A percentile compares a stretch with the other conserved stretches of the same genome.
phyloP scores from a whole-genome alignment of 2,113 vertebrate species.

The Hystrix brachyura region DNA sequence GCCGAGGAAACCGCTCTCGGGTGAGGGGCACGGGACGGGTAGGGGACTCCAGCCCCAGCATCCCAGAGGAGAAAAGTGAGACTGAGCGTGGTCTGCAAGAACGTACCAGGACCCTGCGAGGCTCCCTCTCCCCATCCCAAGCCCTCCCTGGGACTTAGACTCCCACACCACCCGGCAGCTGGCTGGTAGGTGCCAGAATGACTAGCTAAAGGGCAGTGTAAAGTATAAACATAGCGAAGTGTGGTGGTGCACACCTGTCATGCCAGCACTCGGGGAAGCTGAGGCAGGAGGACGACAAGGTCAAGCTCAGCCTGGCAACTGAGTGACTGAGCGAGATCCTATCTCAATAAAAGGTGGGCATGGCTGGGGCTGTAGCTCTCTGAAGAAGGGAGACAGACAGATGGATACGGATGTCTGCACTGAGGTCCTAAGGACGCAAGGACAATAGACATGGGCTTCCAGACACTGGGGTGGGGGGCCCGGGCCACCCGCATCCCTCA shows the following conservation, averaged over 20 bases:
- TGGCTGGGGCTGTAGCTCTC: background rate
- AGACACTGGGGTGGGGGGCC: background rate
- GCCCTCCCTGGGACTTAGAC: background rate
- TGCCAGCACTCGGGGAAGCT: background rate
- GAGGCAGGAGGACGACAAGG: background rate
- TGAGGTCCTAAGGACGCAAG: background rate
- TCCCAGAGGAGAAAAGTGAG: background rate
- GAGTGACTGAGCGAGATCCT: background rate
- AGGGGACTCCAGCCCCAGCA: background rate
- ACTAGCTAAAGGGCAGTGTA: background rate
- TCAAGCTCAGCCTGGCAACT: background rate
- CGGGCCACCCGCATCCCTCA: background rate
- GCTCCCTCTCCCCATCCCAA: background rate
- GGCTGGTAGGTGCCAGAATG: background rate
- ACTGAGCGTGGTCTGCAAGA: background rate
- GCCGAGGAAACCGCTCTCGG: background rate
- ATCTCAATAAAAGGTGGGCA: background rate
- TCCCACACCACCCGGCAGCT: background rate
- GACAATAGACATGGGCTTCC: background rate
- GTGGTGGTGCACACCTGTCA: background rate
- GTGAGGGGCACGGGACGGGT: background rate
- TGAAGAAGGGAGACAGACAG: background rate
- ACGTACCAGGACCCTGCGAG: background rate
- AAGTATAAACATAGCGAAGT: background rate
- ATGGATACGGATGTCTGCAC: background rate